Evolutionary conservation across 2,888 invertebrate genomes (phyloP).

Genomic region (Trimorus sp.): DNA sequence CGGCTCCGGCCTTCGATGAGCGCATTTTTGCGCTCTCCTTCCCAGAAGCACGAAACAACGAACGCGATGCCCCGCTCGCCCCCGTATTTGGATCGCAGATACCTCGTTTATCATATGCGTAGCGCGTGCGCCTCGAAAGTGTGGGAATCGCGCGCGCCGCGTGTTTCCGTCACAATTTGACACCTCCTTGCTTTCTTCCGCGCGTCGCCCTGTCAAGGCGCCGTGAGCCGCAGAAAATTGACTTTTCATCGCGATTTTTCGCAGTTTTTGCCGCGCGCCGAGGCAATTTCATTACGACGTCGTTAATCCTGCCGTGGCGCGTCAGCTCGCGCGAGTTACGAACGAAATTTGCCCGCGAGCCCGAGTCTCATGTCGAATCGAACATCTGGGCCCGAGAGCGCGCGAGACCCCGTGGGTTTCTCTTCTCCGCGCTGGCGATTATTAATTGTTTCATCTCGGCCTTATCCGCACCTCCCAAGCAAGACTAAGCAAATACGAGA

Average conservation of each 20-base stretch:
- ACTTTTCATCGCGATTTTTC: no score
- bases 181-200: conserved; percentile 34
- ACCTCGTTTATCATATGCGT: conserved; percentile 29
- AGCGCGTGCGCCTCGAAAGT: conserved; percentile 25
- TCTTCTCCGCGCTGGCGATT: conserved; percentile 70
- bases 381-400: conserved; percentile 64
- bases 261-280: no score
- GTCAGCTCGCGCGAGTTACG: not conserved
- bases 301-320: not conserved
- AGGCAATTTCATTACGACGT: not conserved
- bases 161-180: conserved; percentile 34
- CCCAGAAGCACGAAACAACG: conserved; percentile 57
- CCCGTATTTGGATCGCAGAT: conserved; percentile 56
- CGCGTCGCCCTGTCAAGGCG: not conserved
- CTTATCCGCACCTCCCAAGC: conserved; percentile 78
- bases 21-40: conserved; percentile 57
- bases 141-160: conserved; percentile 41
- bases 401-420: conserved; percentile 56
- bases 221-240: no score
- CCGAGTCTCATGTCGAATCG: conserved; percentile 47
- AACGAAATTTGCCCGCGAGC: conserved; percentile 7
- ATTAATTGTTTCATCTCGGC: conserved; percentile 81
- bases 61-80: conserved; percentile 42
- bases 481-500: conserved; percentile 81
- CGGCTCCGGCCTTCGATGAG: conserved; percentile 60